These are phyloP conservation scores for Pseudolaguvia tuberculata DNA, from an alignment of 2,113 vertebrate species.

Conservation along the genomic window DNA sequence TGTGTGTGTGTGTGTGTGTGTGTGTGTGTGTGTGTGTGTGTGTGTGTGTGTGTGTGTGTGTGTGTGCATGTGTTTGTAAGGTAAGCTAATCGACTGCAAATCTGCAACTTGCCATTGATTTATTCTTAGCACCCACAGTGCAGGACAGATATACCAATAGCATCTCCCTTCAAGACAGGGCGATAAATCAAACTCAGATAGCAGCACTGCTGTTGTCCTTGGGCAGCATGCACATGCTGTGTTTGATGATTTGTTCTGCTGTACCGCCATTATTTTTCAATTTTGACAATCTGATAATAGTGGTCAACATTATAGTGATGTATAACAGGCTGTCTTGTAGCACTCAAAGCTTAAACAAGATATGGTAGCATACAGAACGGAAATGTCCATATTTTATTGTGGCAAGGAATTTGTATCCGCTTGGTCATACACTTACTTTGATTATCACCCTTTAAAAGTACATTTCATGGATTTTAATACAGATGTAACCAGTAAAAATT, in stretches of 20 bases:
- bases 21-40: too few relatives aligned
- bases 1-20: too few relatives aligned
- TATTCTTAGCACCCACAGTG: slow-evolving; percentile 32
- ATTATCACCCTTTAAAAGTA: too few relatives aligned
- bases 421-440: too few relatives aligned
- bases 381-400: not conserved
- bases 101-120: slow-evolving; percentile 44
- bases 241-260: slow-evolving; percentile 43
- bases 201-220: slow-evolving; percentile 39
- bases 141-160: slow-evolving; percentile 40
- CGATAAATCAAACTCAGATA: slow-evolving; percentile 45
- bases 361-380: not conserved
- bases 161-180: slow-evolving; percentile 34
- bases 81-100: slow-evolving; percentile 45
- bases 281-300: slow-evolving; percentile 25
- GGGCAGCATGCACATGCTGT: slow-evolving; percentile 30
- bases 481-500: too few relatives aligned
- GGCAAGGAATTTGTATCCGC: not conserved
- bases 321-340: slow-evolving; percentile 7
- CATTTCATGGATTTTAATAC: too few relatives aligned
- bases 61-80: slow-evolving; percentile 17
- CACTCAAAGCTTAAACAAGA: slow-evolving; percentile 7
- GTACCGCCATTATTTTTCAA: slow-evolving; percentile 34
- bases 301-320: slow-evolving; percentile 26
- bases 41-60: not conserved